Percentiles rank a stretch among this genome's conserved stretches.
phyloP scores from a whole-genome alignment of 1,140 invertebrate genomes.

The Rhopalosiphum padi region DNA sequence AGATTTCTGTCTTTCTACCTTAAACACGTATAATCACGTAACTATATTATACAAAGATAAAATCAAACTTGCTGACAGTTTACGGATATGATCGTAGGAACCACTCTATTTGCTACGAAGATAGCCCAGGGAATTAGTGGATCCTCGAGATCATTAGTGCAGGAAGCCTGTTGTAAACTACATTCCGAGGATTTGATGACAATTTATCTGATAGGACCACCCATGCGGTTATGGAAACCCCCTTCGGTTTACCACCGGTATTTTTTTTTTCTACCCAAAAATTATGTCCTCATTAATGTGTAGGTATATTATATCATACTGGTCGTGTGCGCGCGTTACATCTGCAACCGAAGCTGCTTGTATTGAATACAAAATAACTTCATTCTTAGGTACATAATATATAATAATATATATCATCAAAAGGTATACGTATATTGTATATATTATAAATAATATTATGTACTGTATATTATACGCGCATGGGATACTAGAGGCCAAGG shows the following conservation, averaged over 20 bases:
- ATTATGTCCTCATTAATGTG: constrained; percentile 57
- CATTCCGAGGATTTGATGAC: constrained; percentile 52
- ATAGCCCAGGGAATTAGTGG: constrained; percentile 44
- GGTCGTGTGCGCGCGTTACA: constrained; percentile 31
- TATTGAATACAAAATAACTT: constrained; percentile 48
- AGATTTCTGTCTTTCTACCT: background rate
- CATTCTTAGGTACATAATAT: constrained; percentile 26
- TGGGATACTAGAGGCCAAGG: constrained; percentile 50
- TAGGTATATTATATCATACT: background rate
- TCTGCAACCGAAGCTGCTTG: constrained; percentile 33
- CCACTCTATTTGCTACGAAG: constrained; percentile 34
- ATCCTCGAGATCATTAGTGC: constrained; percentile 51
- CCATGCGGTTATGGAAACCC: constrained; percentile 39
- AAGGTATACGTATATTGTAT: constrained; percentile 12
- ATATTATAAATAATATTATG: constrained; percentile 32
- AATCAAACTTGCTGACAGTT: constrained; percentile 54
- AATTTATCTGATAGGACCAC: constrained; percentile 57
- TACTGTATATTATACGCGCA: constrained; percentile 23
- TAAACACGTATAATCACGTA: background rate
- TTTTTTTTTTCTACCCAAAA: constrained; percentile 45
- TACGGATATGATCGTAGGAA: constrained; percentile 39
- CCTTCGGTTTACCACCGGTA: constrained; percentile 16
- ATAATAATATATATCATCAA: constrained; percentile 32
- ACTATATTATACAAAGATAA: constrained; percentile 36
- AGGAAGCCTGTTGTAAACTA: constrained; percentile 38